Base-by-base conservation (phyloP, 2,797 vertebrate species). In the Notamacropus eugenii region DNA sequence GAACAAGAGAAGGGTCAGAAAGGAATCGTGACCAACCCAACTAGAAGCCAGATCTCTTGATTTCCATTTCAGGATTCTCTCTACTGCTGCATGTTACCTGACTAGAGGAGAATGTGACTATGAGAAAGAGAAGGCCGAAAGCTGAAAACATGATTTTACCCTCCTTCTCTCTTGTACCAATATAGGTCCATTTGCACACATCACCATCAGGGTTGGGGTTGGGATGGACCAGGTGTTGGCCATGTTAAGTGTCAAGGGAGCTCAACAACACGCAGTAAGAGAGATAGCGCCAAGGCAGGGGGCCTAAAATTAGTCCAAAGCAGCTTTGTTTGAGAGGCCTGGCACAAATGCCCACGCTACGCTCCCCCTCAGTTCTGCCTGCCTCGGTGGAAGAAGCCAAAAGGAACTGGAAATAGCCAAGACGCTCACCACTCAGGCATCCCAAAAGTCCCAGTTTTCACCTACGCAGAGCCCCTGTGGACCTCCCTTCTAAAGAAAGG, bases 281-380 rank as follows among this genome's bases (percentile, higher is more conserved):
- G 52, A 91, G 54, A 91, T 52, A 54, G 19, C 90, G 11, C 31
- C 90, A 91, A 91, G 52, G 29, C 90, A 91, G 29, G 27, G 90
- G 31, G 5, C 27, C 90, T 54, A 54, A 54, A 91, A 91, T 52
- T 91, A 52, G 54, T 29, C 1, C 12, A 0, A 34, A 91, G 54
- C 90, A 91, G 90, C 52, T 91, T 91, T 91, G 90, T 91, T 91
- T 54, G 54, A 91, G 90, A 54, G 90, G 54, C 90, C 90, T 52
- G 54, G 54, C 90, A 91, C 90, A 91, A 29, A 54, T 91, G 90
- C 90, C 90, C 52, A 52, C 90, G 31, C 28, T 82, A 0, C 16
- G 90, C 90, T 54, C 90, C 74, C n/a, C 54, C 90, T 91, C 54
- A 40, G 54, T 91, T 54, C 54, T 91, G 27, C 90, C 28, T 54